Conservation (phyloP, 2,113 vertebrate species). For the Zapus hudsonius region DNA sequence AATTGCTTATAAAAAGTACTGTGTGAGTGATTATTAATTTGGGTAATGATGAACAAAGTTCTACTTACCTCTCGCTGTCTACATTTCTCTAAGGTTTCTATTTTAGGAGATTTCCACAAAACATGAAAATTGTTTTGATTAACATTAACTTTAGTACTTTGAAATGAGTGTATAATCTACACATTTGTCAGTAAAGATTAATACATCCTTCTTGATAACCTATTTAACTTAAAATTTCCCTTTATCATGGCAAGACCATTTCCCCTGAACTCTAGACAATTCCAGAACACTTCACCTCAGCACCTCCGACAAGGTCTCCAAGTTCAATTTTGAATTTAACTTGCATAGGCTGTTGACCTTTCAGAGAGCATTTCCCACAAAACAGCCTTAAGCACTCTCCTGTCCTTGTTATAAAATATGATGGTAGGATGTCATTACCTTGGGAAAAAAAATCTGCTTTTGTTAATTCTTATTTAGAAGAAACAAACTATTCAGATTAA, state of each 20-base stretch:
- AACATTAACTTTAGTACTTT: slow-evolving; percentile 27
- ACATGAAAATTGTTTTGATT: background rate
- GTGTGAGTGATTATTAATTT: background rate
- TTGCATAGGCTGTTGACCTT: slow-evolving; percentile 13
- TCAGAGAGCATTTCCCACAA: background rate
- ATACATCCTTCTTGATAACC: slow-evolving; percentile 13
- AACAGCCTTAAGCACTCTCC: background rate
- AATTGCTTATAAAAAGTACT: background rate
- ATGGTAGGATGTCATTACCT: background rate
- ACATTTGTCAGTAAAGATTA: slow-evolving; percentile 9
- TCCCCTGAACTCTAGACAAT: slow-evolving; percentile 11
- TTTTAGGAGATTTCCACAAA: background rate
- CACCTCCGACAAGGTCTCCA: slow-evolving; percentile 19
- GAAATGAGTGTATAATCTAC: slow-evolving; percentile 22
- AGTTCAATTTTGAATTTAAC: slow-evolving; percentile 13
- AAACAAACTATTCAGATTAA: slow-evolving; percentile 49
- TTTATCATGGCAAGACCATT: slow-evolving; percentile 42
- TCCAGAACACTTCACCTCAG: slow-evolving; percentile 22
- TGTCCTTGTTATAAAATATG: slow-evolving; percentile 16
- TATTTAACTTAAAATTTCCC: slow-evolving; percentile 36
- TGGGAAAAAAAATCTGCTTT: slow-evolving; percentile 34
- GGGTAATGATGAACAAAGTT: background rate
- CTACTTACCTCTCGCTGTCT: background rate
- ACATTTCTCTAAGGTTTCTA: background rate
- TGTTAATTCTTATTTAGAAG: slow-evolving; percentile 53